A percentile compares a stretch with the other conserved stretches of the same genome.
phyloP scores from a whole-genome alignment of 53 echinoderm and acorn worm species.

The Stichopus horrens region DNA sequence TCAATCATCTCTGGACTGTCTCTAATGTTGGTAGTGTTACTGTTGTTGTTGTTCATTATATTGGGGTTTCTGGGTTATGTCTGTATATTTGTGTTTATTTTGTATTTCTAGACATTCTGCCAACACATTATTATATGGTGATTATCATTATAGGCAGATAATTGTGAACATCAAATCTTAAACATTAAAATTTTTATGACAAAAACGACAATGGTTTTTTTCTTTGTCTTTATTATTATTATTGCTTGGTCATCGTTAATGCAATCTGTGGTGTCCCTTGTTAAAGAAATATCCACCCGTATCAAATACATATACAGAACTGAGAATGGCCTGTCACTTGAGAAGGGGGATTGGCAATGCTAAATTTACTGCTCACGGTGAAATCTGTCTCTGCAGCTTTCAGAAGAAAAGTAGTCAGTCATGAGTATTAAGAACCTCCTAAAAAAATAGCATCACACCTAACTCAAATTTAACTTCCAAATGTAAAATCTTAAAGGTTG shows the following conservation, averaged over 20 bases:
- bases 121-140: neutral
- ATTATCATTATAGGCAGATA: constrained; percentile 13
- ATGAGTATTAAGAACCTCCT: no score
- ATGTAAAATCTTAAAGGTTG: no score
- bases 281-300: neutral
- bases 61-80: neutral
- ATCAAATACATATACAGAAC: no score
- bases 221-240: neutral
- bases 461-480: no score
- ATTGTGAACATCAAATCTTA: constrained; percentile 34
- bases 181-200: constrained; percentile 36
- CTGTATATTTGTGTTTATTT: constrained; percentile 35
- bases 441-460: no score
- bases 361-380: neutral
- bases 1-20: constrained; percentile 3
- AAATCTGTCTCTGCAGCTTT: neutral
- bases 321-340: neutral
- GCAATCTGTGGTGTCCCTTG: neutral
- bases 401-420: no score
- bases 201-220: neutral
- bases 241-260: neutral
- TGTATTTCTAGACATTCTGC: constrained; percentile 35
- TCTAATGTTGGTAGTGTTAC: neutral
- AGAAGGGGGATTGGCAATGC: neutral
- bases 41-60: neutral